Conservation (phyloP, 35 echinoderm and acorn worm species). For the Strongylocentrotus purpuratus region DNA sequence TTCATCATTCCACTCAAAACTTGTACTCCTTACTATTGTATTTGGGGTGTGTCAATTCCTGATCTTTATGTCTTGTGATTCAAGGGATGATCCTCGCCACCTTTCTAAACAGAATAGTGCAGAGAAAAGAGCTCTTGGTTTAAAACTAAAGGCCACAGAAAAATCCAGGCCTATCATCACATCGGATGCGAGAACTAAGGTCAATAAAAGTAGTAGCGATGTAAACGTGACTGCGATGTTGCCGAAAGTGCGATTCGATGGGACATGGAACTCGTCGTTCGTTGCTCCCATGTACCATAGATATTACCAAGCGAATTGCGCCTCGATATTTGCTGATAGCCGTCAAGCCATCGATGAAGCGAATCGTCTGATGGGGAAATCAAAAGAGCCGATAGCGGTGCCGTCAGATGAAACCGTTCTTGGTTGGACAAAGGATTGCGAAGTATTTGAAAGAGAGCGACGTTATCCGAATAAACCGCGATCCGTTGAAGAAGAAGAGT, state of each 20-base stretch:
- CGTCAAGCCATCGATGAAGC: slow-evolving; percentile 22
- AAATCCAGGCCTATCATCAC: background rate
- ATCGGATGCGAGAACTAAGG: background rate
- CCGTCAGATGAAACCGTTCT: slow-evolving; percentile 60
- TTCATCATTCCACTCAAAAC: background rate
- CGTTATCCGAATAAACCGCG: slow-evolving; percentile 56
- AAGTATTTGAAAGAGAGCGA: slow-evolving; percentile 43
- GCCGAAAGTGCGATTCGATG: background rate
- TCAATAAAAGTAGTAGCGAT: background rate
- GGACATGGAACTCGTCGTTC: slow-evolving; percentile 36
- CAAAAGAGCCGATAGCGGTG: slow-evolving; percentile 41
- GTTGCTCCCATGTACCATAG: slow-evolving; percentile 36
- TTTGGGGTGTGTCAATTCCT: background rate
- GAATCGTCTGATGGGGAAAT: slow-evolving; percentile 45
- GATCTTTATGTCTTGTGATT: background rate
- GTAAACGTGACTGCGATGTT: background rate
- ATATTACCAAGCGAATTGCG: slow-evolving; percentile 59
- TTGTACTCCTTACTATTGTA: background rate
- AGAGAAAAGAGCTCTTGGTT: background rate
- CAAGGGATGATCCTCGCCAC: background rate
- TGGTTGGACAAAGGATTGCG: slow-evolving; percentile 56
- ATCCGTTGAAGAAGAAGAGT: slow-evolving; percentile 61
- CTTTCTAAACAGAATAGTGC: background rate
- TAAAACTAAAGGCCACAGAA: background rate
- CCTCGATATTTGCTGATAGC: slow-evolving; percentile 26